Base-by-base conservation (phyloP, 2,888 invertebrate genomes). In the Conistra vaccinii region DNA sequence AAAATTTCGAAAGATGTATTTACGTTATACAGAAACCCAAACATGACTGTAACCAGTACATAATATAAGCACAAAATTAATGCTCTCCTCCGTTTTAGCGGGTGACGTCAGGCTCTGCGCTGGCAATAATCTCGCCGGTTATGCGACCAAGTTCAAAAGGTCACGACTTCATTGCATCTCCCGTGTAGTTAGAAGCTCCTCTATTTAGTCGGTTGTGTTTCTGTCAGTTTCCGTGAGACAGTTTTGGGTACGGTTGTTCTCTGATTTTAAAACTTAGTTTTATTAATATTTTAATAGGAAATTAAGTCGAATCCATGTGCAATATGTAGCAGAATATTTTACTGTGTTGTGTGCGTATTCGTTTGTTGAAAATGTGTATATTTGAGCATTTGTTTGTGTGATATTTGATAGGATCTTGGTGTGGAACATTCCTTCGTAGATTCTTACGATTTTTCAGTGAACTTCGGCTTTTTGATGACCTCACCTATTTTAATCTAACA, bases 41-140 rank as follows among this genome's bases (percentile, higher is more conserved):
- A 69, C 58, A 69, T 51, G n/a, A n/a, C n/a, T n/a, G 45, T 69
- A 76, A 69, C 80, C 66, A 83, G 32, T 62, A 26, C 1, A 48
- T 35, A 71, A 32, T 2, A 57, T 39, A 20, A 20, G 42, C 23
- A 71, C 60, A 75, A 77, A 87, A 83, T 84, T 78, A 79, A 79
- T 81, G 72, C 45, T 20, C 55, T 67, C 78, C 55, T 70, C 78
- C 78, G 70, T 80, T 83, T 80, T 80, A 82, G 69, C 78, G 78
- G 90, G 85, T 95, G 92, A 95, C 95, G 95, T 95, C 95, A 95
- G 93, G 87, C 87, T 85, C 79, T 89, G 81, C 88, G 90, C 93
- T 95, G 95, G 95, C 94, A 94, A 93, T 89, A 89, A 91, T 93
- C 87, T 90, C 78, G 51, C 69, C 68, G 67, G 87, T 84, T 90